Evolutionary conservation across 2,797 vertebrate genomes (phyloP), one percentile per base, ranked within the genome.

Genomic region (Clamator glandarius): DNA sequence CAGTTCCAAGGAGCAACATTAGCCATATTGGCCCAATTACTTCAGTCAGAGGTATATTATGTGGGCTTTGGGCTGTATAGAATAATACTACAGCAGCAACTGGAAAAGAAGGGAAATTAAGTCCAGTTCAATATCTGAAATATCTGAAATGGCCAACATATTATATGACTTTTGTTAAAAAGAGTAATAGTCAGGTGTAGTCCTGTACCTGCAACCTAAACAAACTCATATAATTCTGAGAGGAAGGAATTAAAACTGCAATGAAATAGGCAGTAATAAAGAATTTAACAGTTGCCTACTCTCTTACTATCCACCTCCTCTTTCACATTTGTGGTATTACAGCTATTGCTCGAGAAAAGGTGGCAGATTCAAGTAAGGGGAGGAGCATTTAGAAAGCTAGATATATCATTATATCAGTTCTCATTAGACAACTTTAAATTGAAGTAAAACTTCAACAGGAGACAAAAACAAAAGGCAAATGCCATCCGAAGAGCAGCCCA

Each of bases 1-100:
- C 99, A 54, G 99, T 99, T 93, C 99, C 99, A 93, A 99, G 98
- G 62, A 99, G 98, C 97, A 99, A 92, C 99, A 99, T 99, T 55
- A 99, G 98, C 99, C 99, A 99, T 97, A 99, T 57, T 26, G 98
- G 98, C 81, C 98, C 99, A 42, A 99, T 98, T 95, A 99, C 99
- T 98, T 99, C 99, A 0, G 99, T 99, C 94, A 98, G 97, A n/a
- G 99, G 99, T 96, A 99, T 98, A 93, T 97, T 98, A 96, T 99
- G 99, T 88, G 98, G 97, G 95, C 97, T 98, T 66, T 98, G 97
- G 96, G 98, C 96, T 95, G 97, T 98, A 94, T 73, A 98, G 86
- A 98, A 99, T 89, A 99, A 97, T 89, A 98, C 97, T 33, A 99
- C 97, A 80, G 99, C 99, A 41, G 98, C 98, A 98, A 98, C 99